Conservation (phyloP, 2,113 vertebrate genomes). For the Pionites leucogaster region DNA sequence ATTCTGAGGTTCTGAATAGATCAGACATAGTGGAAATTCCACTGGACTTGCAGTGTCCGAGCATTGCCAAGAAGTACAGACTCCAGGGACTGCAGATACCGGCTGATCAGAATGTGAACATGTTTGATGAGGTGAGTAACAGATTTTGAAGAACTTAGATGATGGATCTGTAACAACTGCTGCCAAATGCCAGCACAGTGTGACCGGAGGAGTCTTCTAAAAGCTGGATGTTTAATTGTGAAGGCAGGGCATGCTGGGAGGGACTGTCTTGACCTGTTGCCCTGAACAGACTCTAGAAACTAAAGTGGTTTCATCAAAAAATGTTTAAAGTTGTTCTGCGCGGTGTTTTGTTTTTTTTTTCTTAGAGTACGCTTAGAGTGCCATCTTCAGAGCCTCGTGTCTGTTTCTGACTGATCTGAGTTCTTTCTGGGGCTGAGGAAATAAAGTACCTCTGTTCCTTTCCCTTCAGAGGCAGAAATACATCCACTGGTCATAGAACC, state of each 20-base stretch:
- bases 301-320: background rate
- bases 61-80: slow-evolving; percentile 74
- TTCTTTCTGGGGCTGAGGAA: background rate
- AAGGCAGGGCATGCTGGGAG: background rate
- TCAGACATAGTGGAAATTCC: slow-evolving; percentile 79
- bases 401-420: background rate
- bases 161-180: background rate
- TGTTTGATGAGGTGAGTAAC: slow-evolving; percentile 72
- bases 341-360: background rate
- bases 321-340: background rate
- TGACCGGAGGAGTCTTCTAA: background rate
- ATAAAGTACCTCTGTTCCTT: background rate
- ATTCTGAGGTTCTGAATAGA: slow-evolving; percentile 74
- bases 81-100: slow-evolving; percentile 77
- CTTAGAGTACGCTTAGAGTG: background rate
- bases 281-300: background rate
- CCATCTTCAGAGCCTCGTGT: background rate
- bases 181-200: background rate
- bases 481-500: background rate
- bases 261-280: background rate
- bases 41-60: slow-evolving; percentile 56
- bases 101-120: slow-evolving; percentile 66
- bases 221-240: background rate
- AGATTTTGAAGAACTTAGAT: background rate
- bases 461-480: background rate